phyloP scores from a whole-genome alignment of 2,888 invertebrate genomes.

The Oxytorus armatus region DNA sequence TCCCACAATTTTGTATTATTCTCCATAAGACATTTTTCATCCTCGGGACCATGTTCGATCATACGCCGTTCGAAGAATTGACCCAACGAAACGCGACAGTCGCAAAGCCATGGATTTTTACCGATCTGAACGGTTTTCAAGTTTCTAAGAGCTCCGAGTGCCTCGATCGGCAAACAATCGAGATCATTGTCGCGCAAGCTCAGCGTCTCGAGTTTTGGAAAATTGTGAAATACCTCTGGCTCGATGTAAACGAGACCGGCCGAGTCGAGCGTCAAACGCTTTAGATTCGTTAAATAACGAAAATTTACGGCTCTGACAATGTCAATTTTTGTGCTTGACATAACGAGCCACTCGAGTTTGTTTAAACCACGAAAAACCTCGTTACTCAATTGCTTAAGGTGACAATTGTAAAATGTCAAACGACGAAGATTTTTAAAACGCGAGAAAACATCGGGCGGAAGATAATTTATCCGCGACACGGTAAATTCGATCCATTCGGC shows the following conservation, averaged over 20 bases:
- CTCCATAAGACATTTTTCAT: slow-evolving; percentile 33
- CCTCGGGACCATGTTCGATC: slow-evolving; percentile 65
- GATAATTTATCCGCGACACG: slow-evolving; percentile 72
- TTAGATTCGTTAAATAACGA: slow-evolving; percentile 70
- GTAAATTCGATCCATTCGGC: slow-evolving; percentile 79
- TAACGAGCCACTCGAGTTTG: slow-evolving; percentile 74
- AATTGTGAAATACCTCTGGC: slow-evolving; percentile 70
- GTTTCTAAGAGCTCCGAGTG: slow-evolving; percentile 66
- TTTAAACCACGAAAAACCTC: slow-evolving; percentile 75
- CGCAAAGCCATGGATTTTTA: slow-evolving; percentile 78
- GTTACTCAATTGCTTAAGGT: slow-evolving; percentile 68
- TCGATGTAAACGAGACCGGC: slow-evolving; percentile 74
- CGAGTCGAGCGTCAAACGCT: slow-evolving; percentile 72
- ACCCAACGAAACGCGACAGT: slow-evolving; percentile 71
- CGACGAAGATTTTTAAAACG: slow-evolving; percentile 72
- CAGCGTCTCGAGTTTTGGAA: slow-evolving; percentile 72
- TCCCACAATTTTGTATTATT: neutral
- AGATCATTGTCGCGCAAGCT: slow-evolving; percentile 77
- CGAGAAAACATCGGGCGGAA: slow-evolving; percentile 73
- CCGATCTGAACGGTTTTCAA: slow-evolving; percentile 74
- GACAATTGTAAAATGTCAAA: slow-evolving; percentile 78
- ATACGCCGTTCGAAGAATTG: slow-evolving; percentile 67
- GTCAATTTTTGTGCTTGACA: slow-evolving; percentile 74
- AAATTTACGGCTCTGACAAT: slow-evolving; percentile 72
- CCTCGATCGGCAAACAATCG: slow-evolving; percentile 75